phyloP scores from a whole-genome alignment of 2,797 vertebrate genomes.

The Rhynchotus rufescens region DNA sequence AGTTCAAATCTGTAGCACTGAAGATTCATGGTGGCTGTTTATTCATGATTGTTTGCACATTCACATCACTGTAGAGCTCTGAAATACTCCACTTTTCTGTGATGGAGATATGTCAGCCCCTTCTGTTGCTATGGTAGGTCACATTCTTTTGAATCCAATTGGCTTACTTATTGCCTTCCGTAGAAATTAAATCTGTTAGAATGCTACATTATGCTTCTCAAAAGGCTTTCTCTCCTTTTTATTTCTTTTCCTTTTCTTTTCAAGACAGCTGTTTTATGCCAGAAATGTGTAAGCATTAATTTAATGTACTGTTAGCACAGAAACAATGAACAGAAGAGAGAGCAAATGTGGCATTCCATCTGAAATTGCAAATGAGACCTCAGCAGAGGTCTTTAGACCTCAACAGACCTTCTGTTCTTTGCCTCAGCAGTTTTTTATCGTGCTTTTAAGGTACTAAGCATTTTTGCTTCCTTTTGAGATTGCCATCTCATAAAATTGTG shows the following conservation, averaged over 20 bases:
- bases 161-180: conserved; percentile 44
- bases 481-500: neutral
- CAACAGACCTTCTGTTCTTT: neutral
- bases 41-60: conserved; percentile 60
- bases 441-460: neutral
- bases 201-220: conserved; percentile 28
- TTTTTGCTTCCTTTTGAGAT: neutral
- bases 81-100: conserved; percentile 31
- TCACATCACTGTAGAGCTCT: conserved; percentile 44
- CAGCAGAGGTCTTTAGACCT: too few species aligned
- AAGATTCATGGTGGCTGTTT: conserved; percentile 47
- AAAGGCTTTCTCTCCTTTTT: conserved; percentile 48
- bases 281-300: conserved; percentile 40
- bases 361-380: conserved; percentile 29
- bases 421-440: neutral
- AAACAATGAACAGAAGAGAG: conserved; percentile 41
- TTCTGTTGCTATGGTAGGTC: conserved; percentile 45
- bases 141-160: conserved; percentile 59
- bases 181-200: conserved; percentile 62
- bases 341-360: neutral
- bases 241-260: neutral
- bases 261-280: conserved; percentile 51
- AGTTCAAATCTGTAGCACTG: conserved; percentile 34
- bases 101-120: conserved; percentile 62
- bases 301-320: conserved; percentile 11